Percentiles rank a stretch among this genome's conserved stretches.
Evolutionary conservation across 2,888 invertebrate species (phyloP).

Genomic region (Microplitis manilae): DNA sequence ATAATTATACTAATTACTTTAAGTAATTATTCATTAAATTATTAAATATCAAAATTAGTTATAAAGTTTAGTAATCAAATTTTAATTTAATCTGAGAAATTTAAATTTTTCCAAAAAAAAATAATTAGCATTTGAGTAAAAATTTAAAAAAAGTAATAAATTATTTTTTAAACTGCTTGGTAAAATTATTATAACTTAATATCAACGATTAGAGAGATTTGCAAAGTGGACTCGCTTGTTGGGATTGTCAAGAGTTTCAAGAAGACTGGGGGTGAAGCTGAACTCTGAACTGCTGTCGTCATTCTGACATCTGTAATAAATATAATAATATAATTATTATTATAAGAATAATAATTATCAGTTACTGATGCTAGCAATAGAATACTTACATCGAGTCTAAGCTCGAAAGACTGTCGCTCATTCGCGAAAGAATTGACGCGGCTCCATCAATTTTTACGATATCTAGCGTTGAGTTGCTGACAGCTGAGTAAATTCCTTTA

Average conservation of each 20-base stretch:
- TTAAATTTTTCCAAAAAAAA: background rate
- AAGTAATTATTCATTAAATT: background rate
- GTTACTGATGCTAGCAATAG: background rate
- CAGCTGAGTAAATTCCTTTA: conserved; percentile 71
- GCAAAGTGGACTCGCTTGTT: conserved; percentile 69
- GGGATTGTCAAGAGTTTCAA: conserved; percentile 72
- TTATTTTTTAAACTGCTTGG: background rate
- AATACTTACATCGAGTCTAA: conserved; percentile 65
- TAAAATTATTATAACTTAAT: conserved; percentile 38
- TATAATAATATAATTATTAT: background rate
- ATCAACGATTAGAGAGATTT: conserved; percentile 53
- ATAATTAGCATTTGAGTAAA: background rate
- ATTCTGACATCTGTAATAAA: conserved; percentile 59
- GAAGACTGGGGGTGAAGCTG: conserved; percentile 76
- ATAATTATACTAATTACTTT: background rate
- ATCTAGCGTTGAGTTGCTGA: conserved; percentile 65
- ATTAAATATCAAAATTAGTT: background rate
- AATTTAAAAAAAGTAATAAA: background rate
- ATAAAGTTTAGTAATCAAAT: background rate
- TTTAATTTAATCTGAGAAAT: background rate
- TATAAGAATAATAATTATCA: background rate
- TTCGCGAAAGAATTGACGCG: conserved; percentile 49
- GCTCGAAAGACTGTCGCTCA: conserved; percentile 62
- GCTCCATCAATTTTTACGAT: conserved; percentile 64
- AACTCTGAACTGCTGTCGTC: conserved; percentile 71